Conservation (phyloP, 2,113 vertebrate genomes). For the Perca flavescens region DNA sequence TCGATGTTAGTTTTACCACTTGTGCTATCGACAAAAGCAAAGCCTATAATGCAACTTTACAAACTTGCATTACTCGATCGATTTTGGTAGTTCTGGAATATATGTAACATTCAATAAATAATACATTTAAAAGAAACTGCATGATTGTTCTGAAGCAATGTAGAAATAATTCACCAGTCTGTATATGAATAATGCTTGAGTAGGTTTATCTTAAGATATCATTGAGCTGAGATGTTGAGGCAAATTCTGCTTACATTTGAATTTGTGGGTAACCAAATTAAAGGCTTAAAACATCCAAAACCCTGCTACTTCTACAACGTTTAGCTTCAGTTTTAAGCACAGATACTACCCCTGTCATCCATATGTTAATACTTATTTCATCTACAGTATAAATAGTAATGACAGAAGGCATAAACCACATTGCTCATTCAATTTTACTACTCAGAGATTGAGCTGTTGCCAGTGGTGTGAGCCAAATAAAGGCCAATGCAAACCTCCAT, state of each 20-base stretch:
- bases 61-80: not conserved
- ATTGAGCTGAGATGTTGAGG: not conserved
- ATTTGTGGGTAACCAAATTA: not conserved
- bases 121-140: not conserved
- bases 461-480: conserved; percentile 18
- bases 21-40: not conserved
- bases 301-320: not conserved
- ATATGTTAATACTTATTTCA: not conserved
- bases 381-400: not conserved
- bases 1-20: not conserved
- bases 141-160: not conserved
- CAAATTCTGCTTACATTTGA: not conserved
- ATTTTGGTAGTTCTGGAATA: not conserved
- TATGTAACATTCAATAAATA: not conserved
- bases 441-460: conserved; percentile 13
- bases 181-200: not conserved
- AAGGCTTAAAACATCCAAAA: not conserved
- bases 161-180: not conserved
- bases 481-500: conserved; percentile 20
- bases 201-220: not conserved
- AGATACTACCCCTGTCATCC: not conserved
- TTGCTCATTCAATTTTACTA: conserved; percentile 2
- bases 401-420: not conserved
- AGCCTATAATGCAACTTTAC: not conserved
- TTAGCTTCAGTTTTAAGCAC: not conserved